Evolutionary conservation across 2,888 invertebrate species (phyloP).

Genomic region (Gonocerus acuteangulatus): DNA sequence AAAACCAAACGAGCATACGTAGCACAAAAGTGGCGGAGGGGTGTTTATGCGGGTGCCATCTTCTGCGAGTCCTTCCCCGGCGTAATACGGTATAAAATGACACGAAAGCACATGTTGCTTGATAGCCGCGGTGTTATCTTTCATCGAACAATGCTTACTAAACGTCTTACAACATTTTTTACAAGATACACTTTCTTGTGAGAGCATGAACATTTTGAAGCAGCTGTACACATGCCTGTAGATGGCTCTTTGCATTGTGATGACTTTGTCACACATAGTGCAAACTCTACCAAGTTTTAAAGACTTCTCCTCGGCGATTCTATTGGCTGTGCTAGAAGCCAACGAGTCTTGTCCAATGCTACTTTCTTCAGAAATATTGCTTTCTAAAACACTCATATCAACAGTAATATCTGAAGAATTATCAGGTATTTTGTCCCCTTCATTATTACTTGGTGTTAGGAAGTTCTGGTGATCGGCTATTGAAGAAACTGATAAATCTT

Average conservation of each 20-base stretch:
- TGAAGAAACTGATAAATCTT: too few species aligned
- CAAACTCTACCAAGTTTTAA: conserved; percentile 14
- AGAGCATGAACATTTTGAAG: conserved; percentile 8
- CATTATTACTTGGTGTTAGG: too few species aligned
- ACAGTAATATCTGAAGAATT: background rate
- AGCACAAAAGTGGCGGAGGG: conserved; percentile 7
- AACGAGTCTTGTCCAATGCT: background rate
- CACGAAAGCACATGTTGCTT: conserved; percentile 12
- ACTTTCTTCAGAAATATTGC: conserved; percentile 3
- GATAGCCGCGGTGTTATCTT: conserved; percentile 10
- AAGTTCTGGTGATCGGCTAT: too few species aligned
- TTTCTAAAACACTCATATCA: background rate
- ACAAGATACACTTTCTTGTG: conserved; percentile 19
- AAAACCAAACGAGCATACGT: conserved; percentile 19
- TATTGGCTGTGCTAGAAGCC: background rate
- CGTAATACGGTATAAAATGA: conserved; percentile 8
- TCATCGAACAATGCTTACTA: conserved; percentile 15
- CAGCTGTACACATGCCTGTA: conserved; percentile 12
- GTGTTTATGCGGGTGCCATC: background rate
- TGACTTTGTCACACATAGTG: conserved; percentile 15
- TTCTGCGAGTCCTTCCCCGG: conserved; percentile 2
- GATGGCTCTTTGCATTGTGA: conserved; percentile 11
- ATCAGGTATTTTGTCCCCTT: background rate
- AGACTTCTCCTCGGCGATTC: conserved; percentile 2
- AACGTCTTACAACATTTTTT: conserved; percentile 8